Conservation (phyloP, 2,113 vertebrate genomes). For the Muntiacus reevesi region DNA sequence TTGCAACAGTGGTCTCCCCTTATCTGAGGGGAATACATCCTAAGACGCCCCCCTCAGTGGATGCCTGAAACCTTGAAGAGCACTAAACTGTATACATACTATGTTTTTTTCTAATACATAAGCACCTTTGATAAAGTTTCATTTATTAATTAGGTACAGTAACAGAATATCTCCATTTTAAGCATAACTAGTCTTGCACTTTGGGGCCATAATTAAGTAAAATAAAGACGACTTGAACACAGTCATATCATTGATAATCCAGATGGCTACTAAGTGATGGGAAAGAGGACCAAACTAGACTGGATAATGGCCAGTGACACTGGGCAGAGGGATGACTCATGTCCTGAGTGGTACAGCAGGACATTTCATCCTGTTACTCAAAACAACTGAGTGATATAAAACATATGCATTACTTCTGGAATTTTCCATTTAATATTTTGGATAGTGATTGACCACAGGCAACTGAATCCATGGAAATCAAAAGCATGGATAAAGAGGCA, state of each 20-base stretch:
- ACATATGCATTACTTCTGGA: background rate
- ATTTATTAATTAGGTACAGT: background rate
- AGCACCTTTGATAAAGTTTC: background rate
- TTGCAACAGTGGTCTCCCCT: background rate
- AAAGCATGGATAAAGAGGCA: background rate
- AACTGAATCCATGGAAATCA: background rate
- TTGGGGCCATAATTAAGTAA: background rate
- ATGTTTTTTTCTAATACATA: background rate
- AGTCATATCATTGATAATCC: background rate
- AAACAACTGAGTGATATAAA: fast-evolving
- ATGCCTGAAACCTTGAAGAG: background rate
- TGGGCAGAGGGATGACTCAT: background rate
- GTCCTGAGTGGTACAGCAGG: background rate
- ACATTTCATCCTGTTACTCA: background rate
- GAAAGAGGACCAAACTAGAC: background rate
- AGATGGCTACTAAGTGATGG: background rate
- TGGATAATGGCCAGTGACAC: background rate
- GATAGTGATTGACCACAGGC: background rate
- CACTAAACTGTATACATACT: background rate
- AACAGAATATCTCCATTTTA: background rate
- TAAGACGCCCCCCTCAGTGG: background rate
- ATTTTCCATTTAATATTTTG: background rate
- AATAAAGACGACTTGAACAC: background rate
- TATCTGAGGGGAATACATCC: background rate
- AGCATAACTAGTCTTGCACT: background rate